Conservation (phyloP, 2,113 vertebrate species). For the Neotoma lepida region DNA sequence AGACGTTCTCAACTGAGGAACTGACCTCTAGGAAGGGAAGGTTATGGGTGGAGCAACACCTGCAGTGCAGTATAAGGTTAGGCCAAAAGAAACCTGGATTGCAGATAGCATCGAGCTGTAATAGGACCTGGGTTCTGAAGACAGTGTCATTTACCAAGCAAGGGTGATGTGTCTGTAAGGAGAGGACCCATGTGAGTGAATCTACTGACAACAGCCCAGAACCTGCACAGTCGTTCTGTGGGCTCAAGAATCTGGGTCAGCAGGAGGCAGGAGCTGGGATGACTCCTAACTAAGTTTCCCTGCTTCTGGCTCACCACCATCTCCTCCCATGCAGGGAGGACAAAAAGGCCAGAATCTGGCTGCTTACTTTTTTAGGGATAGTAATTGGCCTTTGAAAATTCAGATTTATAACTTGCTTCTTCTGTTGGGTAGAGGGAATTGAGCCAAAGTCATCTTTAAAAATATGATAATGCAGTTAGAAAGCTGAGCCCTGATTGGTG, state of each 20-base stretch:
- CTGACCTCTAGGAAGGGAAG: background rate
- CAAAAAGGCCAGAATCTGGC: background rate
- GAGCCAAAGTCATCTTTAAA: slow-evolving; percentile 20
- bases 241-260: background rate
- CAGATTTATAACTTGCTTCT: slow-evolving; percentile 25
- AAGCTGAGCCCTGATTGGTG: slow-evolving; percentile 65
- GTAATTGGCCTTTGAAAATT: slow-evolving; percentile 32
- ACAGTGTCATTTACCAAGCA: background rate
- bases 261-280: too few species aligned
- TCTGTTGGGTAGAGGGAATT: background rate
- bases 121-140: background rate
- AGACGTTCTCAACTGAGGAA: background rate
- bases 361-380: background rate
- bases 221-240: background rate
- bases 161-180: background rate
- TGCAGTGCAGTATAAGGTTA: background rate
- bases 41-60: background rate
- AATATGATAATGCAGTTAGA: slow-evolving; percentile 54
- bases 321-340: background rate
- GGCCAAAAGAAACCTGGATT: background rate
- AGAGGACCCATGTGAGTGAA: background rate
- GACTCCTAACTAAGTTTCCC: background rate
- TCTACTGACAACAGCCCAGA: background rate
- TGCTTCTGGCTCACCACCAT: background rate
- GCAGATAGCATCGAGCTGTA: background rate